Base-by-base conservation (phyloP, 2,113 vertebrate genomes). In the Petrocephalus zakoni region DNA sequence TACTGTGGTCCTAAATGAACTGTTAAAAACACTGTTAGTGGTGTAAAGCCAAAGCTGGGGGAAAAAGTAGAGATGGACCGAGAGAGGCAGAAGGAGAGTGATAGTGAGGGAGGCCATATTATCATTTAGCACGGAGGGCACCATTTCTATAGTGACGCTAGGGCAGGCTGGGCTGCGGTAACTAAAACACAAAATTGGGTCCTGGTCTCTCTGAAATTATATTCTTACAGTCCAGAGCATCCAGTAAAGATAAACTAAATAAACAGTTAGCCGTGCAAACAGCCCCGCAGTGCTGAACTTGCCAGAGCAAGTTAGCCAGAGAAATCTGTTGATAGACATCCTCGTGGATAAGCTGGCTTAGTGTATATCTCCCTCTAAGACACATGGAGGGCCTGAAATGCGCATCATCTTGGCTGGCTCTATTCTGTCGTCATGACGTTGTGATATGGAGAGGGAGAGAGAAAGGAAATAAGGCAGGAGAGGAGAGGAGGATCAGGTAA, bases 91-190 rank as follows among this genome's bases (percentile, higher is more conserved):
- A 64, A n/a, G 61, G n/a, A 22, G 61, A 64, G 61, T 64, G 90
- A 93, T 91, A 89, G 89, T 68, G 86, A 92, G 94, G 92, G 93
- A 92, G 95, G 94, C 93, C 91, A 93, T 92, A 93, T 93, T 95
- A 90, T 92, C 89, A 93, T 94, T 92, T 91, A 72, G 92, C 93
- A 91, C 90, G 91, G 88, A 93, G 92, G 91, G 90, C 88, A 81
- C 88, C 89, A 94, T 96, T 95, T 93, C 95, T 93, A 95, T 95
- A 90, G 94, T 93, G 95, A 95, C 93, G 90, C 92, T 91, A 93
- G 92, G 93, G 92, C 94, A 93, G 94, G 93, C 93, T 93, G 91
- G 88, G 68, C 88, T 75, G 89, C 89, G 84, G 92, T 87, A 89
- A 89, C 91, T 94, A 87, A 91, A 93, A 94, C 93, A 92, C 91